Base-by-base conservation (phyloP, 2,888 invertebrate genomes). In the Aelia acuminata region DNA sequence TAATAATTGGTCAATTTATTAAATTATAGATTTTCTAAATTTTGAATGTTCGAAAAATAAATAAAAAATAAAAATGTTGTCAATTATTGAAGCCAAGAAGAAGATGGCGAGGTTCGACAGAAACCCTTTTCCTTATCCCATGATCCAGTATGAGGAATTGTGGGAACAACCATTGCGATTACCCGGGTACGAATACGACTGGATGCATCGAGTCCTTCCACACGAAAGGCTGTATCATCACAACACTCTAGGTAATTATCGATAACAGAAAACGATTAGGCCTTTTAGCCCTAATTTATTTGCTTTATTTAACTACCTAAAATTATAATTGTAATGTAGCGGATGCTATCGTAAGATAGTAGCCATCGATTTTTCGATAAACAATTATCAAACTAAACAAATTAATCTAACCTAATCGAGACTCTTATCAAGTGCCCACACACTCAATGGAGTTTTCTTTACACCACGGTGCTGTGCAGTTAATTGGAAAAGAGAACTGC, bases 141-240 rank as follows among this genome's bases (percentile, higher is more conserved):
- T 88, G 63, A 90, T 90, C 85, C 90, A 90, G 85, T 87, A 88
- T 50, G 90, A 90, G 57, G 90, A 90, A 85, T 57, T 87, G 0
- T 88, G 75, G 48, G 70, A 85, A 4, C 50, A 86, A 43, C 90
- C 90, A 1, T 70, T 90, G 84, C 70, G 48, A 39, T 86, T 89
- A 39, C 84, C 80, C 20, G 90, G 90, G 0, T 90, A 80, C 85
- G 90, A 89, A 70, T 90, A 90, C 53, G 90, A 90, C 88, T 90
- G 90, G 90, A 75, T 88, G 47, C 75, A 87, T 35, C 43, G 89
- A 11, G 85, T 89, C 5, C 49, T 87, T 87, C 91, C 93, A 39
- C 93, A 93, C 85, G 93, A 93, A 43, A 92, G 94, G 84, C 93
- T 95, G 47, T 94, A 93, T 91, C 94, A 94, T 47, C 94, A 95